These are phyloP conservation scores for Nephrotoma flavescens DNA, from an alignment of 2,888 invertebrate genomes.

Conservation along the genomic window DNA sequence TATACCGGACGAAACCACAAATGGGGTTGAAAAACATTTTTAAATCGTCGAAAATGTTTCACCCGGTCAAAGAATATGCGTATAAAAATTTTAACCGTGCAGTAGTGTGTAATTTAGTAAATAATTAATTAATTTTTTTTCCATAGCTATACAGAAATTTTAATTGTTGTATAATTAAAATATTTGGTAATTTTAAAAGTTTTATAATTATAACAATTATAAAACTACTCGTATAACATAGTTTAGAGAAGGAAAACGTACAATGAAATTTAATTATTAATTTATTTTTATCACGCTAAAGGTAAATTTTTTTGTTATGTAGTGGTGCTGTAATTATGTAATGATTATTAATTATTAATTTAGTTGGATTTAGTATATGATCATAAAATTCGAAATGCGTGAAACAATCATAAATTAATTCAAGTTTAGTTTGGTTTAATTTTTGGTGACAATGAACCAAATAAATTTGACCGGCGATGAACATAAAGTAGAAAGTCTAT, in stretches of 20 bases:
- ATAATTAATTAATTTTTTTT: background rate
- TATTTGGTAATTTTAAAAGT: background rate
- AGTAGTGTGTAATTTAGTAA: background rate
- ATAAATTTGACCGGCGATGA: too few relatives aligned
- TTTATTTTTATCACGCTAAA: background rate
- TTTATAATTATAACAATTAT: background rate
- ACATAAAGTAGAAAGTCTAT: too few relatives aligned
- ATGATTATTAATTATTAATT: background rate
- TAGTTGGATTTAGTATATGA: background rate
- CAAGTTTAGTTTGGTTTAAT: background rate
- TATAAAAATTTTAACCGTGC: background rate
- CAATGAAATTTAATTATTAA: background rate
- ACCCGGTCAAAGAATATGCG: background rate
- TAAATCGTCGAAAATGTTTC: background rate
- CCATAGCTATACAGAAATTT: background rate
- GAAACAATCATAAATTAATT: background rate
- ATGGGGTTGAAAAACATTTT: background rate
- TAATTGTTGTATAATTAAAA: background rate
- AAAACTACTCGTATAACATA: background rate
- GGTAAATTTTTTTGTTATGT: background rate
- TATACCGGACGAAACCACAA: background rate
- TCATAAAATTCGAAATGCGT: background rate
- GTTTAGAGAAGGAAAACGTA: background rate
- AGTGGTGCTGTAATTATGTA: background rate
- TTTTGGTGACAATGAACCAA: too few relatives aligned